Base-by-base conservation (phyloP, 2,888 invertebrate species). In the Drosophila neoperkinsi region DNA sequence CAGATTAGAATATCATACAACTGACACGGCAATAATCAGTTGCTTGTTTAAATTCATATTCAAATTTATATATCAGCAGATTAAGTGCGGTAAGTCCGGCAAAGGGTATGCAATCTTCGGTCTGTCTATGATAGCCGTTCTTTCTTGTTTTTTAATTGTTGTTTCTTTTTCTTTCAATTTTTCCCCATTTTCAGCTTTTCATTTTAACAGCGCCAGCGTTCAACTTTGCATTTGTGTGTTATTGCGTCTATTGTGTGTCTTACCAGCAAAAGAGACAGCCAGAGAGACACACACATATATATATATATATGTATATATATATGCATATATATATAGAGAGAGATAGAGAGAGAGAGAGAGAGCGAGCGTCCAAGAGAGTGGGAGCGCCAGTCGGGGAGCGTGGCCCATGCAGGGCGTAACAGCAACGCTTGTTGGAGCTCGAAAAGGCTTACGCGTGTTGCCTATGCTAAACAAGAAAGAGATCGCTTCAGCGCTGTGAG, bases 141-240 rank as follows among this genome's bases (percentile, higher is more conserved):
- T 55, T 34, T 34, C 25, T 53, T 36, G 34, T 28, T 25, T 13
- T 33, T 66, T 51, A 7, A 16, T 60, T 31, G 21, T n/a, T 33
- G 41, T 58, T 74, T 55, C 16, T 50, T 65, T 65, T 76, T 53
- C 55, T 69, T 68, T 65, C 13, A 38, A 57, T 62, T 59, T 65
- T 74, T 71, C 52, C 52, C 71, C 63, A 64, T 80, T 75, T 79
- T 69, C 74, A 56, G 56, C 56, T 38, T 38, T 56, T 38, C 28
- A 56, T 56, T 55, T 67, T n/a, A 58, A 59, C 66, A 69, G 33
- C 69, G 57, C 59, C 65, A 61, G 34, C 62, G 53, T 43, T 68
- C 41, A 71, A 65, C 76, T 79, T 68, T 75, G 75, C 65, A 66
- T 63, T 71, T 50, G 58, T 59, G 33, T 59, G 30, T 36, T 56